phyloP scores from a whole-genome alignment of 1,140 invertebrate species.

The Caenorhabditis brenneri region DNA sequence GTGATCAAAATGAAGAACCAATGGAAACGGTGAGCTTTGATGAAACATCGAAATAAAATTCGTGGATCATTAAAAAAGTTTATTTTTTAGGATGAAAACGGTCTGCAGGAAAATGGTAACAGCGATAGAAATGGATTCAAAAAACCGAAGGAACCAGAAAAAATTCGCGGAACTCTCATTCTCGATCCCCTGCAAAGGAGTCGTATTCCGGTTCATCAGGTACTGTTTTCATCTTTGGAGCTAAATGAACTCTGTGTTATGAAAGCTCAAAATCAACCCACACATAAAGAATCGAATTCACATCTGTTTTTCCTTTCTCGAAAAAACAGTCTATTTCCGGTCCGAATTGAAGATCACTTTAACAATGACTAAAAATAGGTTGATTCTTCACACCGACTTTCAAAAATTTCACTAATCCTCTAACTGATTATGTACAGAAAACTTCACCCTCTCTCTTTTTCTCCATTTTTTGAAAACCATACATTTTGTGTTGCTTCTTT shows the following conservation, averaged over 20 bases:
- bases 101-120: background rate
- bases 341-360: no score
- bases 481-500: background rate
- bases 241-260: no score
- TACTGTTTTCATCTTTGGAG: background rate
- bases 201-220: background rate
- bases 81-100: background rate
- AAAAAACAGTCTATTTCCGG: no score
- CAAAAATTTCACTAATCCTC: background rate
- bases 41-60: background rate
- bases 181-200: background rate
- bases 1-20: background rate
- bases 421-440: background rate
- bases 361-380: background rate
- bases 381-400: background rate
- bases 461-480: background rate
- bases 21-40: background rate
- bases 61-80: no score
- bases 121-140: background rate
- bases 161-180: conserved; percentile 4
- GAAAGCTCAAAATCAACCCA: no score
- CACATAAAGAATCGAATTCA: no score
- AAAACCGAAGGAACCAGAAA: background rate
- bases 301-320: no score
- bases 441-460: background rate